Conservation (phyloP, 2,113 vertebrate genomes). For the Callopanchax toddi region DNA sequence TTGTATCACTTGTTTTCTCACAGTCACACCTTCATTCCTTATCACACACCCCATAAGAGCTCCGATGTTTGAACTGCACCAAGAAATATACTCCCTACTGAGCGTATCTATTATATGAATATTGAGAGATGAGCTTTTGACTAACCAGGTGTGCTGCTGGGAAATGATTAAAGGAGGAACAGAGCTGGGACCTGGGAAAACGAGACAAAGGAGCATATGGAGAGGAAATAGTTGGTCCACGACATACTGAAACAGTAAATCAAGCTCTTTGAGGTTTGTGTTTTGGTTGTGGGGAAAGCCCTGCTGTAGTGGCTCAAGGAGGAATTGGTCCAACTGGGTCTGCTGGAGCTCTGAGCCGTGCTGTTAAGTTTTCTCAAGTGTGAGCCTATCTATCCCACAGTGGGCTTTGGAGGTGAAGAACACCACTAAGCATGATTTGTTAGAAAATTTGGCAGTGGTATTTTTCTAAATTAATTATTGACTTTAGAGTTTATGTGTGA, state of each 20-base stretch:
- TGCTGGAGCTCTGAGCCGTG: conserved; percentile 49
- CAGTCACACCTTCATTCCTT: conserved; percentile 46
- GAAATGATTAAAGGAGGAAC: conserved; percentile 32
- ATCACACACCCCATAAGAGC: conserved; percentile 47
- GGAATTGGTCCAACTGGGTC: conserved; percentile 49
- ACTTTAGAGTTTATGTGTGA: conserved; percentile 41
- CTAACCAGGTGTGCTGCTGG: conserved; percentile 40
- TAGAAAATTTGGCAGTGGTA: conserved; percentile 14
- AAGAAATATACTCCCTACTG: conserved; percentile 18
- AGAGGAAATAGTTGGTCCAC: conserved; percentile 27
- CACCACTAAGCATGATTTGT: conserved; percentile 9
- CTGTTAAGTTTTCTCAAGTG: conserved; percentile 62
- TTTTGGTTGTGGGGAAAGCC: conserved; percentile 47
- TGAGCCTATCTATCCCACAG: conserved; percentile 50
- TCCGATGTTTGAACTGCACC: conserved; percentile 22
- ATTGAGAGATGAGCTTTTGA: conserved; percentile 23
- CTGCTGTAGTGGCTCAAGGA: conserved; percentile 42
- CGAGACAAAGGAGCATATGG: conserved; percentile 51
- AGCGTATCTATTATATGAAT: conserved; percentile 29
- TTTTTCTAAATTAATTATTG: conserved; percentile 40
- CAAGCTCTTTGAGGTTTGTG: conserved; percentile 43
- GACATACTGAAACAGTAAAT: conserved; percentile 39
- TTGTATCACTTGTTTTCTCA: conserved; percentile 38
- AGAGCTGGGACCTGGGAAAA: conserved; percentile 33
- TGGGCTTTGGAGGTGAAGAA: conserved; percentile 31